Evolutionary conservation across 2,888 invertebrate species (phyloP).

Genomic region (Rhamphomyia laevipes): DNA sequence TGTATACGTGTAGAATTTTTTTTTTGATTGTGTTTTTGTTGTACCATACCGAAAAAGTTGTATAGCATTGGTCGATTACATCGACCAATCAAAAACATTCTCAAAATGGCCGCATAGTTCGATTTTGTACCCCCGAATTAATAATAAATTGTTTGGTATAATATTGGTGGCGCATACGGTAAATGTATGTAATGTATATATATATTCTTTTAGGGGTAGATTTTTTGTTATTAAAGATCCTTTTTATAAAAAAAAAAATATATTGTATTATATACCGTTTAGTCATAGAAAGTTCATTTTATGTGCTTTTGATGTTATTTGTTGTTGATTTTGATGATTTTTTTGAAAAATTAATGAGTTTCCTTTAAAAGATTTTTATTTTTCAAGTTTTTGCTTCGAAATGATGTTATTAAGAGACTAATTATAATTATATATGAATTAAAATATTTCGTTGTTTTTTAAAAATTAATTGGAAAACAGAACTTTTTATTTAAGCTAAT

Average conservation of each 20-base stretch:
- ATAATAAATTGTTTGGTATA: conserved; percentile 11
- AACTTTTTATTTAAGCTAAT: too few species aligned
- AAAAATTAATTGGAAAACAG: too few species aligned
- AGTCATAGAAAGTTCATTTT: background rate
- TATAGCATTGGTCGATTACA: conserved; percentile 38
- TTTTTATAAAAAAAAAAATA: background rate
- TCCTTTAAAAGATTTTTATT: background rate
- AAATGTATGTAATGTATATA: too few species aligned
- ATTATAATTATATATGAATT: too few species aligned
- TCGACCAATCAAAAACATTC: conserved; percentile 38
- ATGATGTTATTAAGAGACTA: too few species aligned
- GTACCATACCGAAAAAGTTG: too few species aligned
- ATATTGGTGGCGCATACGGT: background rate
- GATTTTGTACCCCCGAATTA: conserved; percentile 15
- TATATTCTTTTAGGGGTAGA: conserved; percentile 6
- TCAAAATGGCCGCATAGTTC: conserved; percentile 36
- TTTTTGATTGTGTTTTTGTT: too few species aligned
- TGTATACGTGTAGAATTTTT: too few species aligned
- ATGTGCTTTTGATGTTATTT: conserved; percentile 5
- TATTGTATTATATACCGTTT: background rate
- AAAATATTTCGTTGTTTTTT: too few species aligned
- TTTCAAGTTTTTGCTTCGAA: background rate
- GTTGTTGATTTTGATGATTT: background rate
- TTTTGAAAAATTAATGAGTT: background rate
- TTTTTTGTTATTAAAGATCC: background rate